Base-by-base conservation (phyloP, 2,888 invertebrate genomes). In the Rhingia campestris region DNA sequence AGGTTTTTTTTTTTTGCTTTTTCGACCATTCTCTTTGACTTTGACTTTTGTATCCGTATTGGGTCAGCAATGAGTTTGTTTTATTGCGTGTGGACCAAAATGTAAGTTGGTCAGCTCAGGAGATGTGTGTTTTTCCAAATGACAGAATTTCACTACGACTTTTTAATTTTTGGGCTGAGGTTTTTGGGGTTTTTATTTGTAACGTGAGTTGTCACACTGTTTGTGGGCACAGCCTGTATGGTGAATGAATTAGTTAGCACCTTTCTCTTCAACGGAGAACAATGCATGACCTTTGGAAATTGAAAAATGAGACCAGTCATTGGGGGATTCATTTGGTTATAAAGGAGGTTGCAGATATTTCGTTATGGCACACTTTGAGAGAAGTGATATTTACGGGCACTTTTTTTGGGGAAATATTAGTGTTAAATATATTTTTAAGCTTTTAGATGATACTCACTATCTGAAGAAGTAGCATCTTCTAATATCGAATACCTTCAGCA, bases 21-120 rank as follows among this genome's bases (percentile, higher is more conserved):
- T 33, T 32, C 33, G 35, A 45, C 56, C 81, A 73, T 63, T 77
- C 77, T 77, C 63, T 82, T 81, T 41, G 72, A 64, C 58, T 75
- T 69, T 53, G 22, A 61, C 66, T 72, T 67, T 59, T 67, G 73
- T 49, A 76, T 81, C 81, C 81, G 81, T 73, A 54, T 76, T 76
- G 76, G 76, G 61, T 74, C 74, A 22, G 39, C 6, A 32, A 54
- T 4, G 1, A 12, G 7, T 64, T 54, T 39, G 6, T 14, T 51
- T 64, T 69, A 41, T 59, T 30, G 51, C 72, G 72, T 59, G 51
- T 59, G 75, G 67, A 67, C 67, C 67, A 53, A 67, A 37, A 45
- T 51, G 49, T 53, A 76, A 67, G 75, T 76, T 76, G 75, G 75
- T 76, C 75, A 76, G 53, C 43, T 22, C 1, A 54, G 59, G 61